A percentile compares a stretch with the other conserved stretches of the same genome.
These are phyloP conservation scores for Hemaris fuciformis DNA, from an alignment of 2,888 invertebrate genomes.

Conservation along the genomic window DNA sequence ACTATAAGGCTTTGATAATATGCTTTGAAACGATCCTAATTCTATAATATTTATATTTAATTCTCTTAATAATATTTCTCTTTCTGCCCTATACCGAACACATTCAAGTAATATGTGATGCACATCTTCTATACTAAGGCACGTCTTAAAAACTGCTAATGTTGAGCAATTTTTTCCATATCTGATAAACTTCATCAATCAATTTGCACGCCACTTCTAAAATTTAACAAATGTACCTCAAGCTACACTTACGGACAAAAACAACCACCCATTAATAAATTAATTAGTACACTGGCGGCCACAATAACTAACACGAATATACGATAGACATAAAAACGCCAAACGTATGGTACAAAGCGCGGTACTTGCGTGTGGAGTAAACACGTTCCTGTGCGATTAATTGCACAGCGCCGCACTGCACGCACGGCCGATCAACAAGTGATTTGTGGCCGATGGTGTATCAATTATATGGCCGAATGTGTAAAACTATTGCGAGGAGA, in stretches of 20 bases:
- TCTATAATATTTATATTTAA: too few relatives aligned
- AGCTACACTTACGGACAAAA: neutral
- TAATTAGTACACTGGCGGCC: conserved; percentile 31
- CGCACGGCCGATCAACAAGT: conserved; percentile 53
- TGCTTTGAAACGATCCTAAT: too few relatives aligned
- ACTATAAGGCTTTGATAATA: too few relatives aligned
- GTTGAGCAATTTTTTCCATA: neutral
- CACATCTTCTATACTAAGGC: too few relatives aligned
- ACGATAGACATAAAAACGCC: conserved; percentile 37
- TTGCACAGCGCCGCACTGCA: conserved; percentile 42
- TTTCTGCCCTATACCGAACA: too few relatives aligned
- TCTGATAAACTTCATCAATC: neutral
- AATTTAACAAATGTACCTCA: neutral
- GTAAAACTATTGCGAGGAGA: conserved; percentile 19
- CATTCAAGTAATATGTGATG: too few relatives aligned
- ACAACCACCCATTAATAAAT: conserved; percentile 9
- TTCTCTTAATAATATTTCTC: too few relatives aligned
- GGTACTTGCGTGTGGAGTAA: conserved; percentile 49
- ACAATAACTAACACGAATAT: conserved; percentile 25
- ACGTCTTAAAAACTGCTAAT: too few relatives aligned
- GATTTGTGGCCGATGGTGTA: conserved; percentile 54
- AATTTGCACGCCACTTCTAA: neutral
- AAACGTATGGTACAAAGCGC: conserved; percentile 31
- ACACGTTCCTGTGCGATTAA: conserved; percentile 48
- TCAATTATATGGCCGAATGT: conserved; percentile 43